These are phyloP conservation scores for Cacoxenus indagator DNA, from an alignment of 2,888 invertebrate genomes.

Conservation along the genomic window DNA sequence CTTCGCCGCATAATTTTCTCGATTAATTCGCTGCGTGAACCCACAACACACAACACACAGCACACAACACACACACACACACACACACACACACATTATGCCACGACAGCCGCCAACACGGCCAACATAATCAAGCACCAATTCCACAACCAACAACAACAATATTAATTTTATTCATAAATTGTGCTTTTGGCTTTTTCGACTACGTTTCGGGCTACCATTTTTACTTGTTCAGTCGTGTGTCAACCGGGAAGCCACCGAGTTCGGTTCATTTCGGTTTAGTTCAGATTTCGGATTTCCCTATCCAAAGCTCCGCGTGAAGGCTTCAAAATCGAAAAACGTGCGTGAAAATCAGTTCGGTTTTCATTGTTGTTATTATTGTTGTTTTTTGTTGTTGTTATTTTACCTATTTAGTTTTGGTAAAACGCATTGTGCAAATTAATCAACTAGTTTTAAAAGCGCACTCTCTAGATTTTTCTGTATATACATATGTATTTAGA, in stretches of 20 bases:
- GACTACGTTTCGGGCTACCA: constrained; percentile 31
- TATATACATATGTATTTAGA: too few relatives aligned
- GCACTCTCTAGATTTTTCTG: neutral
- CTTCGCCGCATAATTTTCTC: constrained; percentile 47
- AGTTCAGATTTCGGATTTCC: too few relatives aligned
- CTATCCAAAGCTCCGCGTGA: too few relatives aligned
- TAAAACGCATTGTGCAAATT: neutral
- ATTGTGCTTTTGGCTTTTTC: constrained; percentile 20
- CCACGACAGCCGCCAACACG: constrained; percentile 16
- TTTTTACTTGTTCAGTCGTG: constrained; percentile 57
- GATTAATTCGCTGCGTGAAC: constrained; percentile 44
- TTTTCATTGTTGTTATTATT: neutral
- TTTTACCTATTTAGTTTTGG: neutral
- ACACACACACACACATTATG: constrained; percentile 20
- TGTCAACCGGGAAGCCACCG: constrained; percentile 64
- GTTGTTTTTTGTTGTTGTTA: neutral
- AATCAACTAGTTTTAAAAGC: neutral
- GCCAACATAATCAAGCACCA: constrained; percentile 12
- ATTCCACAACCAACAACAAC: constrained; percentile 27
- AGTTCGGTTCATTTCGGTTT: constrained; percentile 38
- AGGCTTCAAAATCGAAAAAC: neutral
- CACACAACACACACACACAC: neutral
- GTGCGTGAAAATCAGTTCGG: neutral
- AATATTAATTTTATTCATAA: constrained; percentile 62
- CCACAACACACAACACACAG: too few relatives aligned